phyloP scores from a whole-genome alignment of 2,888 invertebrate species.

The Mantis religiosa region DNA sequence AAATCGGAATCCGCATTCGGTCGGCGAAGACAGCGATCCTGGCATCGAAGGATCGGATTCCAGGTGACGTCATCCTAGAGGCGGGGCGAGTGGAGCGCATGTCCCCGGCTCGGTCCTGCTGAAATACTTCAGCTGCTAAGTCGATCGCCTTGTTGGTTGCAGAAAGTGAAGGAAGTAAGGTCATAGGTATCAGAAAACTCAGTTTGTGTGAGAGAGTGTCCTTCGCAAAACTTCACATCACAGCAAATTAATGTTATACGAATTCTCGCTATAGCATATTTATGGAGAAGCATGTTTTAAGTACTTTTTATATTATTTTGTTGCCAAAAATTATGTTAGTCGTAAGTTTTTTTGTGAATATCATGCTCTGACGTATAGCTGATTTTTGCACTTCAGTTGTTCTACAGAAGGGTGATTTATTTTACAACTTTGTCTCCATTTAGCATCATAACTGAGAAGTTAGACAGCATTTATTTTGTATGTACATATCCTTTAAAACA shows the following conservation, averaged over 20 bases:
- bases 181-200: not conserved
- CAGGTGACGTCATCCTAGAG: constrained; percentile 48
- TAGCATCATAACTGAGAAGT: no score
- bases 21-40: constrained; percentile 55
- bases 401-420: no score
- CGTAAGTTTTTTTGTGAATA: no score
- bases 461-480: no score
- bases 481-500: no score
- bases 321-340: no score
- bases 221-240: not conserved
- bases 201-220: not conserved
- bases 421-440: no score
- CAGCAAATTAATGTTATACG: not conserved
- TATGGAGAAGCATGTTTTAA: no score
- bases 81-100: not conserved
- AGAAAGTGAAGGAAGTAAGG: not conserved
- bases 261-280: no score
- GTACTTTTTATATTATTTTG: no score
- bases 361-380: no score
- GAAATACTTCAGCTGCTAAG: not conserved
- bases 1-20: constrained; percentile 38
- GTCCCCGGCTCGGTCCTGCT: not conserved
- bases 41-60: constrained; percentile 50
- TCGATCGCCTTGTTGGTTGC: not conserved
- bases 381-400: no score